A percentile compares a stretch with the other conserved stretches of the same genome.
phyloP scores from a whole-genome alignment of 2,797 vertebrate genomes.

The Syngnathus rostellatus region DNA sequence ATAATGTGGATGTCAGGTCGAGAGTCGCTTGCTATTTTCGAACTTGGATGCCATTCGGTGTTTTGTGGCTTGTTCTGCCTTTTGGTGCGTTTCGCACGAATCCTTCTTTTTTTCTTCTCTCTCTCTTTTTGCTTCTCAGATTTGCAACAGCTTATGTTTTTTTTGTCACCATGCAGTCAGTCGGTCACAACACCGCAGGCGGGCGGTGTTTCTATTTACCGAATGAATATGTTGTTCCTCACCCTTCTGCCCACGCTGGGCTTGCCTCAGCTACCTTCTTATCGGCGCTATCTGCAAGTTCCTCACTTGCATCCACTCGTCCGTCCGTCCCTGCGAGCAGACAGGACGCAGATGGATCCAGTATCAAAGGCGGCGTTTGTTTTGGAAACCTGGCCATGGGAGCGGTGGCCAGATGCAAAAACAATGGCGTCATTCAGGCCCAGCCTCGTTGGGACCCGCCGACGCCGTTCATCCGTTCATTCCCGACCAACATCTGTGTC shows the following conservation, averaged over 20 bases:
- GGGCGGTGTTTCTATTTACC: slow-evolving; percentile 28
- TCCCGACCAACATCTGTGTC: slow-evolving; percentile 40
- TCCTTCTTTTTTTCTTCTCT: neutral
- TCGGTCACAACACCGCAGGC: slow-evolving; percentile 23
- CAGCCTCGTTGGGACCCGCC: slow-evolving; percentile 17
- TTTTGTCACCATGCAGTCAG: slow-evolving; percentile 3
- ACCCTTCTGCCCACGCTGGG: slow-evolving; percentile 21
- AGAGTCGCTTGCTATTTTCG: neutral
- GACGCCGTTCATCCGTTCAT: slow-evolving; percentile 24
- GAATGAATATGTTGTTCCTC: slow-evolving; percentile 32
- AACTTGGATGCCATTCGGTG: neutral
- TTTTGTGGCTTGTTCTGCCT: neutral
- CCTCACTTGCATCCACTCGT: slow-evolving; percentile 10
- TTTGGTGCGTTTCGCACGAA: neutral
- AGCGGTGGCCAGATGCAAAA: slow-evolving; percentile 46
- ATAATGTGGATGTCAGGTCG: neutral
- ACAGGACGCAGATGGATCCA: slow-evolving; percentile 25
- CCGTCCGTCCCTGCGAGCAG: slow-evolving; percentile 14
- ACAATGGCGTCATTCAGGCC: slow-evolving; percentile 41
- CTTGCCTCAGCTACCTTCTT: slow-evolving; percentile 7
- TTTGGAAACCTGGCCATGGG: slow-evolving; percentile 44
- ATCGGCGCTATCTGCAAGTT: slow-evolving; percentile 3
- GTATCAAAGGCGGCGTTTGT: slow-evolving; percentile 48
- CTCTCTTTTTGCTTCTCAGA: slow-evolving; percentile 6
- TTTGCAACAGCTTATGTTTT: slow-evolving; percentile 31